Percentiles rank a stretch among this genome's conserved stretches.
Conservation (phyloP, 2,113 vertebrate genomes). For the Caretta caretta region DNA sequence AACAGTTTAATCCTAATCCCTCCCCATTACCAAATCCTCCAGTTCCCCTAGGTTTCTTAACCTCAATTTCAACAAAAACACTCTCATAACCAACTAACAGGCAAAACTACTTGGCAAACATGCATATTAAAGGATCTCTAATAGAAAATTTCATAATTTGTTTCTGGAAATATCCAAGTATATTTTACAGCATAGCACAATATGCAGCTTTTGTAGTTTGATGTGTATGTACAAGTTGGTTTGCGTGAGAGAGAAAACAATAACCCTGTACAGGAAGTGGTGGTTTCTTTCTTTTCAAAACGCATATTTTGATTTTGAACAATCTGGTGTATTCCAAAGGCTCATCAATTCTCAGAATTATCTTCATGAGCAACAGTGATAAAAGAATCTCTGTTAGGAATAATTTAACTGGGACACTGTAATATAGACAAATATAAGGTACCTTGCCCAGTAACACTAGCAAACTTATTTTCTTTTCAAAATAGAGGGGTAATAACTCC, state of each 20-base stretch:
- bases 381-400: background rate
- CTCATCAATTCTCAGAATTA: background rate
- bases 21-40: background rate
- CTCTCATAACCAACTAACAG: background rate
- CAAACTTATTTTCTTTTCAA: background rate
- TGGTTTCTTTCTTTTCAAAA: background rate
- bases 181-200: background rate
- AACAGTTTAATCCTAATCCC: background rate
- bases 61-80: background rate
- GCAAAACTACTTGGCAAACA: background rate
- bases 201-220: background rate
- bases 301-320: rapidly evolving
- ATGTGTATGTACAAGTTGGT: background rate
- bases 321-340: background rate
- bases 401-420: background rate
- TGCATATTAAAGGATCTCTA: background rate
- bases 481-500: background rate
- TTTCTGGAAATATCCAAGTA: background rate
- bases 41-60: background rate
- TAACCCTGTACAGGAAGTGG: background rate
- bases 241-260: background rate
- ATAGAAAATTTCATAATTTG: background rate
- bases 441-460: background rate
- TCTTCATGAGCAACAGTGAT: background rate
- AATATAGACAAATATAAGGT: background rate